Percentiles rank a stretch among this genome's conserved stretches.
phyloP scores from a whole-genome alignment of 1,140 invertebrate species.

The Eurosta solidaginis region DNA sequence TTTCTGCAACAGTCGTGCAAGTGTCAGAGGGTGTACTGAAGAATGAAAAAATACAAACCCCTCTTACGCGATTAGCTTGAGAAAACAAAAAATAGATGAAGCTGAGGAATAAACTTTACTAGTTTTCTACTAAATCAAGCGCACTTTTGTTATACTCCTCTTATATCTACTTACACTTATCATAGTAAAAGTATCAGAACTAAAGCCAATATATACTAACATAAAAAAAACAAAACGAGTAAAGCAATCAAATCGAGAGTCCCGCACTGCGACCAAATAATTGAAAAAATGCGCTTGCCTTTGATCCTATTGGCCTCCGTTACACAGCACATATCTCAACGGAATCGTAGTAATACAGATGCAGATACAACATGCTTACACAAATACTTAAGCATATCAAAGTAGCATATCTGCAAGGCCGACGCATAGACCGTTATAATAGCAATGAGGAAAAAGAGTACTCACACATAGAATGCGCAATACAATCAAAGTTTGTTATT shows the following conservation, averaged over 20 bases:
- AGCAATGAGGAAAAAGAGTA: not conserved
- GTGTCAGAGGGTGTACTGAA: too few relatives aligned
- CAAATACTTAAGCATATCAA: not conserved
- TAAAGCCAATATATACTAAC: not conserved
- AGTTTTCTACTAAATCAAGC: too few relatives aligned
- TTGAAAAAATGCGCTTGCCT: not conserved
- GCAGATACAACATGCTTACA: not conserved
- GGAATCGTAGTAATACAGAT: not conserved
- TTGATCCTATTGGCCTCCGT: not conserved
- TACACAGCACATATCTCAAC: not conserved
- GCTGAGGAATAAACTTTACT: too few relatives aligned
- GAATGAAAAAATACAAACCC: too few relatives aligned
- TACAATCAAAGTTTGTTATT: conserved; percentile 25
- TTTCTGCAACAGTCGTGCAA: too few relatives aligned
- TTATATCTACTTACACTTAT: too few relatives aligned
- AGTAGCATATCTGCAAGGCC: not conserved
- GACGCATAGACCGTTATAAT: not conserved
- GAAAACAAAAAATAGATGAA: too few relatives aligned
- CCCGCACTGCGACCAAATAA: not conserved
- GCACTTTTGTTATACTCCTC: too few relatives aligned
- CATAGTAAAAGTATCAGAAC: not conserved
- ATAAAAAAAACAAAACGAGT: not conserved
- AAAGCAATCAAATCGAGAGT: not conserved
- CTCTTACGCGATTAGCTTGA: too few relatives aligned
- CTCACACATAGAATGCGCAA: too few relatives aligned